Evolutionary conservation across 2,113 vertebrate genomes (phyloP), one percentile per base, ranked within the genome.

Genomic region (Gnathonemus echidnorhynchus): DNA sequence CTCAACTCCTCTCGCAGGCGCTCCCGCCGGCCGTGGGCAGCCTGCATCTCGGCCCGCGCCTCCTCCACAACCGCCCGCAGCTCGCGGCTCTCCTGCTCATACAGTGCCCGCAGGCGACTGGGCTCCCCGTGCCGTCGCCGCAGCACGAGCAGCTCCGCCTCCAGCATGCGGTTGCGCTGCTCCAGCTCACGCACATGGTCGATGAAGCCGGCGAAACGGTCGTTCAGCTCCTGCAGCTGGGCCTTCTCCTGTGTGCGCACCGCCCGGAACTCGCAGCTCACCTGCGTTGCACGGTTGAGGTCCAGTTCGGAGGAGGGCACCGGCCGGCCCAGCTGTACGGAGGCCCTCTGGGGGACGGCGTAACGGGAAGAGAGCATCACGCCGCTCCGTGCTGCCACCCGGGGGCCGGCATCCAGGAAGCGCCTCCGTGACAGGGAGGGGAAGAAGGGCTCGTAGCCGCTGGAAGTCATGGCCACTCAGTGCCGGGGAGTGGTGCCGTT

Each of bases 111-210:
- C 91, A 98, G 95, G 86, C 97, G 96, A 89, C 97, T 97, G 1
- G 97, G 97, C 93, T 97, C 96, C 0, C 95, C 93, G 93, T 99
- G 97, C 15, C 96, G 97, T 95, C 98, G 97, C 91, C 97, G 95
- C 93, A 98, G 96, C 90, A 98, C 95, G 92, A 97, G 95, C 93
- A 97, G 96, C 94, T 99, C 97, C 0, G 97, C 97, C 89, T 99
- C 97, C 95, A 99, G 96, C 93, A 97, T 94, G 94, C 97, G 97
- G 95, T 98, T 99, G 95, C 98, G 97, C 96, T 98, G 97, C 95
- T 98, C 98, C 93, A 98, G 95, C 90, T 98, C 97, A 90, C 98
- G 97, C 77, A 98, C 98, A 80, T 97, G 95, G 90, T 98, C 98
- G 91, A 98, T 98, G 95, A 98, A 99, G 95, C 95, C 97, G 87